Percentiles rank a stretch among this genome's conserved stretches.
Conservation (phyloP, 2,888 invertebrate genomes). For the Tetranychus truncatus region DNA sequence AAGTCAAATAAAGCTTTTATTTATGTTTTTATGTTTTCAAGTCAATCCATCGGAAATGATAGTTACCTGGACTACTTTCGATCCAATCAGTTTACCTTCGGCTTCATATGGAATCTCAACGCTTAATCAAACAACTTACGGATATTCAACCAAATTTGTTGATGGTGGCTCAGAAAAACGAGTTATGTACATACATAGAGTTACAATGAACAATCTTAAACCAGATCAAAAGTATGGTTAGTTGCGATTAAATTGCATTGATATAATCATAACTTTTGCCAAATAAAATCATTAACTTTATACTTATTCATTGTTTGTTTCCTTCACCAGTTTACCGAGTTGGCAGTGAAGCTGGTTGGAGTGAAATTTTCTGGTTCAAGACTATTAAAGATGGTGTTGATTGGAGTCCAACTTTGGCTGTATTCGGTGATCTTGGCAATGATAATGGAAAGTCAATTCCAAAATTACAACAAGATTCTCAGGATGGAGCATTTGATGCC, state of each 20-base stretch:
- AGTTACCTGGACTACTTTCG: constrained; percentile 29
- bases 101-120: constrained; percentile 26
- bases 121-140: constrained; percentile 17
- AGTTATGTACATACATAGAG: constrained; percentile 59
- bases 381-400: constrained; percentile 28
- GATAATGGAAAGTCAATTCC: constrained; percentile 21
- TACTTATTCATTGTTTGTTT: too few relatives aligned
- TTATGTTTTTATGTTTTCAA: not conserved
- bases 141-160: constrained; percentile 38
- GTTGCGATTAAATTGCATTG: not conserved
- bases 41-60: constrained; percentile 27
- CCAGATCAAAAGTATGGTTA: constrained; percentile 21
- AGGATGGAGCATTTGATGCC: constrained; percentile 18
- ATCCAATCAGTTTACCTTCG: constrained; percentile 23
- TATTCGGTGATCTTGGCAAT: constrained; percentile 32
- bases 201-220: constrained; percentile 36
- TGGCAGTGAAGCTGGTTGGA: constrained; percentile 29
- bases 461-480: constrained; percentile 16
- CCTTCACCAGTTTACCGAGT: constrained; percentile 26
- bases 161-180: constrained; percentile 51
- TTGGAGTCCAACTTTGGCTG: constrained; percentile 28
- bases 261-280: too few relatives aligned
- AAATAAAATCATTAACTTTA: too few relatives aligned
- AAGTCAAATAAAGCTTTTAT: not conserved
- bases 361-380: constrained; percentile 30